phyloP scores from a whole-genome alignment of 2,888 invertebrate species.

The Drosophila parthenogenetica region DNA sequence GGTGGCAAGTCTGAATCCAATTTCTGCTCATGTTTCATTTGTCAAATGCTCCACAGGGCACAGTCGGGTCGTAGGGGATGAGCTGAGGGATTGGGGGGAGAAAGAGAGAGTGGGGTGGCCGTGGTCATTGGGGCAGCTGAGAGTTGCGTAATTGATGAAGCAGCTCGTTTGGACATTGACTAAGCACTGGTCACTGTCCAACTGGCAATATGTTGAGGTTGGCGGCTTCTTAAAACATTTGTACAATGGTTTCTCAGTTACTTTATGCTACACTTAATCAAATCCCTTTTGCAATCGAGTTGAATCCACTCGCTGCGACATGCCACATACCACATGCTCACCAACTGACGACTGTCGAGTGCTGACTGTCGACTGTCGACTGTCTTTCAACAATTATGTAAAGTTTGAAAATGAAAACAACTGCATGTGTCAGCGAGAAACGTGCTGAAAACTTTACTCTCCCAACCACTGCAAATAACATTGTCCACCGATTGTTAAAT shows the following conservation, averaged over 20 bases:
- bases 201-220: conserved; percentile 62
- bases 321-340: neutral
- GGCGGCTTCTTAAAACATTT: conserved; percentile 50
- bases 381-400: conserved; percentile 2
- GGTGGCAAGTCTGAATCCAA: conserved; percentile 49
- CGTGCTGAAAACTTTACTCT: neutral
- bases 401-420: neutral
- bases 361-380: too few species aligned
- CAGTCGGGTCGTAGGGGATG: neutral
- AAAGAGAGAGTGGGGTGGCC: neutral
- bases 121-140: conserved; percentile 22
- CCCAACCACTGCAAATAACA: neutral
- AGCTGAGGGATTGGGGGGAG: neutral
- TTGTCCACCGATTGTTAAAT: conserved; percentile 11
- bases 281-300: conserved; percentile 74
- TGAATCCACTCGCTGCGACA: conserved; percentile 58
- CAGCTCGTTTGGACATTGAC: conserved; percentile 69
- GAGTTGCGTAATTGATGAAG: conserved; percentile 73
- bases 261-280: conserved; percentile 34
- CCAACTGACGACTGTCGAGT: neutral
- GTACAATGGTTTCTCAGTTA: conserved; percentile 28
- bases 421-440: neutral
- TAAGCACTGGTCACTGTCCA: conserved; percentile 69
- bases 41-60: conserved; percentile 59
- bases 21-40: conserved; percentile 71